Conservation (phyloP, 2,113 vertebrate species). For the Vombatus ursinus region DNA sequence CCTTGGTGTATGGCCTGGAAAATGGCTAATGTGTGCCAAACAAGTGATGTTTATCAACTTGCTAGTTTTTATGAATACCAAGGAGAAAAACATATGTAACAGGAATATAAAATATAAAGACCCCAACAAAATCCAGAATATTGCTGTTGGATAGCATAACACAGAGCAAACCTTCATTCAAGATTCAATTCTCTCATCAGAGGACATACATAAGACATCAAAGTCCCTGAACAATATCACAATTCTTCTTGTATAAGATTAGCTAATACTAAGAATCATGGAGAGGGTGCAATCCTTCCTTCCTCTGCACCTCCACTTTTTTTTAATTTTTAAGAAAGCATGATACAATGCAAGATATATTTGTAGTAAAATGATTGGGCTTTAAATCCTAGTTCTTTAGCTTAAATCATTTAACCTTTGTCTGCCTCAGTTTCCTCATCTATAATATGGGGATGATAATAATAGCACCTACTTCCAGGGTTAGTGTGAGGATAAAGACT, state of each 20-base stretch:
- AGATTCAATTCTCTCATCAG: not conserved
- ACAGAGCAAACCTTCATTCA: not conserved
- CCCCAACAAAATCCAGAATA: slow-evolving; percentile 65
- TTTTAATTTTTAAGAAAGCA: not conserved
- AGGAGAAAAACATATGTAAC: slow-evolving; percentile 62
- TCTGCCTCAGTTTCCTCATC: not conserved
- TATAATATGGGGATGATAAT: not conserved
- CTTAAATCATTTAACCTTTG: not conserved
- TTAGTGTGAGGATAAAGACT: not conserved
- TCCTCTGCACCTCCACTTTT: not conserved
- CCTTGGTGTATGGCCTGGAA: slow-evolving; percentile 72
- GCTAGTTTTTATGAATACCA: slow-evolving; percentile 60
- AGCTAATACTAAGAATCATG: not conserved
- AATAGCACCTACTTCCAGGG: not conserved
- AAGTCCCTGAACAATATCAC: not conserved
- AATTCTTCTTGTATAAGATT: not conserved
- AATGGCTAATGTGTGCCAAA: slow-evolving; percentile 69
- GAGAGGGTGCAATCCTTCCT: not conserved
- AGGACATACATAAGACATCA: slow-evolving; percentile 1
- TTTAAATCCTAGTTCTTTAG: not conserved
- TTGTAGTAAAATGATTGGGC: not conserved
- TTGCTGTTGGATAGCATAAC: slow-evolving; percentile 32
- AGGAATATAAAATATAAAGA: slow-evolving; percentile 70
- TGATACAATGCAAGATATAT: not conserved
- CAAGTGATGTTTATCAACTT: slow-evolving; percentile 75